phyloP scores from a whole-genome alignment of 2,888 invertebrate species.

The Agrotis puta region DNA sequence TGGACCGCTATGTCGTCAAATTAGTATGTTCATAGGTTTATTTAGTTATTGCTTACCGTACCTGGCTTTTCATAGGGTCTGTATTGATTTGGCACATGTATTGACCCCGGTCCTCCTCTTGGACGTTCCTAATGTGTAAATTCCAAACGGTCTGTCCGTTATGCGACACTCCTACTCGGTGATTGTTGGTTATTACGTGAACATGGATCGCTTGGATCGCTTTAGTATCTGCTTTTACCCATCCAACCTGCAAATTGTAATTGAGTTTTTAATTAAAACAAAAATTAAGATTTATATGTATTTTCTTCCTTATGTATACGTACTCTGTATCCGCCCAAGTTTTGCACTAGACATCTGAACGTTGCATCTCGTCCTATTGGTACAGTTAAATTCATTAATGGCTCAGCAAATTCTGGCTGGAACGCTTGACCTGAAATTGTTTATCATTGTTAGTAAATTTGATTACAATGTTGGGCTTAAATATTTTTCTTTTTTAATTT shows the following conservation, averaged over 20 bases:
- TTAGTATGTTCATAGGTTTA: conserved; percentile 66
- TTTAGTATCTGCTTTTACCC: conserved; percentile 98
- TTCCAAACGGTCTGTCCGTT: conserved; percentile 97
- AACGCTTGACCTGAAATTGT: conserved; percentile 92
- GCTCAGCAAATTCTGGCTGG: conserved; percentile 96
- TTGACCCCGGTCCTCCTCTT: conserved; percentile 96
- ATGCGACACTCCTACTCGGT: conserved; percentile 96
- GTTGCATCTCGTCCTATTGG: conserved; percentile 96
- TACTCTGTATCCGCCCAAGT: conserved; percentile 97
- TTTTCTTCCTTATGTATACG: conserved; percentile 74
- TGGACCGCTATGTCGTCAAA: conserved; percentile 80
- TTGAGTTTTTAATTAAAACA: conserved; percentile 34
- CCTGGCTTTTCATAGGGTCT: conserved; percentile 98
- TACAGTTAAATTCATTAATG: conserved; percentile 95
- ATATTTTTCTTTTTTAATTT: neutral
- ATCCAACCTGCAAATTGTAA: conserved; percentile 93
- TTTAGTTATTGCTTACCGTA: conserved; percentile 79
- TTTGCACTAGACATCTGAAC: conserved; percentile 96
- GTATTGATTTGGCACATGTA: conserved; percentile 99
- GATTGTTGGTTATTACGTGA: conserved; percentile 97
- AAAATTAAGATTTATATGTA: conserved; percentile 16
- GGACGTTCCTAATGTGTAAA: conserved; percentile 96
- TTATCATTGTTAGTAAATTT: neutral
- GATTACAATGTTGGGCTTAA: neutral
- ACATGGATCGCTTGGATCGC: conserved; percentile 98